A percentile compares a stretch with the other conserved stretches of the same genome.
These are phyloP conservation scores for Hucho hucho DNA, from an alignment of 2,113 vertebrate species.

Conservation along the genomic window DNA sequence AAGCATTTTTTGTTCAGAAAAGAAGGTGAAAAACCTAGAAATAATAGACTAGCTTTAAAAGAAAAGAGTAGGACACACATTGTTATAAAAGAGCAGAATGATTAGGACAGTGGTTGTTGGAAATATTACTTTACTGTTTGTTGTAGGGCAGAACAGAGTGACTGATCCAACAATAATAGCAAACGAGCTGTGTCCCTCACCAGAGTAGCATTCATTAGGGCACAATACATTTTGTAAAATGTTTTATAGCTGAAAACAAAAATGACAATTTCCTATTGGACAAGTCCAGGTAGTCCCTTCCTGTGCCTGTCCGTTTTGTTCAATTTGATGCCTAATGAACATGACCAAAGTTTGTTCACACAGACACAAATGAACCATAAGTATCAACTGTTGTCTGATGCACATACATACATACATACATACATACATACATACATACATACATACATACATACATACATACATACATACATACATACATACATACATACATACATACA, in stretches of 20 bases:
- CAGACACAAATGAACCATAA: no score
- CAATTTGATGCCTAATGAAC: no score
- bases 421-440: no score
- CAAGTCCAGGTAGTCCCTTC: no score
- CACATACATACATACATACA: no score
- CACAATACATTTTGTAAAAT: constrained; percentile 26
- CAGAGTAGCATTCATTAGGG: constrained; percentile 15
- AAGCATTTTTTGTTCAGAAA: constrained; percentile 21
- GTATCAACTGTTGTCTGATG: no score
- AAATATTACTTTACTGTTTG: constrained; percentile 40
- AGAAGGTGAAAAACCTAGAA: constrained; percentile 47
- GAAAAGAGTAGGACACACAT: constrained; percentile 15
- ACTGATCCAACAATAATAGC: constrained; percentile 14
- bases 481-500: no score
- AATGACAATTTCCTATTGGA: no score
- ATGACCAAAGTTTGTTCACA: no score
- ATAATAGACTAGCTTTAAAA: constrained; percentile 47
- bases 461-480: no score
- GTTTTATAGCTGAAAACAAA: background rate
- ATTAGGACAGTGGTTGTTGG: constrained; percentile 35
- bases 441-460: no score
- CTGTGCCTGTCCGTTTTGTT: no score
- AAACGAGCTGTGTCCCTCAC: constrained; percentile 31
- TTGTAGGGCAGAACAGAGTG: constrained; percentile 1
- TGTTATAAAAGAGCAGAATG: constrained; percentile 34